A percentile compares a stretch with the other conserved stretches of the same genome.
These are phyloP conservation scores for Sebastes alutus DNA, from an alignment of 2,797 vertebrate species.

Conservation along the genomic window DNA sequence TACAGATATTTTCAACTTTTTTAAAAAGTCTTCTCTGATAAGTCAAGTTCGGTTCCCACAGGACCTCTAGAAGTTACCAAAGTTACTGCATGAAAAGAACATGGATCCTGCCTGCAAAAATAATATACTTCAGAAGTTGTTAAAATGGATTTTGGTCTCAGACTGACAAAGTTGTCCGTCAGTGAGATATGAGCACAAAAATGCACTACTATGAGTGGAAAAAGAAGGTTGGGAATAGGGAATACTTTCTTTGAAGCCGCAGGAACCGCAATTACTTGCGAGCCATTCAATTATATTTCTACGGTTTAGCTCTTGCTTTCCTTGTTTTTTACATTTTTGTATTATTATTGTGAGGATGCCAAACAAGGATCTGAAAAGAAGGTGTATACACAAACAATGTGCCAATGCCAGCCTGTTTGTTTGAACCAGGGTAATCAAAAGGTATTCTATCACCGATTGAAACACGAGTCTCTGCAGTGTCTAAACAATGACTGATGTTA, in stretches of 20 bases:
- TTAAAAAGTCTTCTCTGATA: background rate
- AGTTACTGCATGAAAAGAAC: background rate
- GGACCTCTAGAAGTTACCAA: background rate
- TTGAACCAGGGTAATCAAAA: conserved; percentile 38
- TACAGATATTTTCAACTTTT: background rate
- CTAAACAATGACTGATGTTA: conserved; percentile 23
- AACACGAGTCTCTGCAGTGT: background rate
- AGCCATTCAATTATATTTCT: background rate
- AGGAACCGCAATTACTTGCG: background rate
- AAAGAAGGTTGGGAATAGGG: background rate
- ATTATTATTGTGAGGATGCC: background rate
- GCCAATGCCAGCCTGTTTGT: background rate
- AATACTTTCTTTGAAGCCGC: background rate
- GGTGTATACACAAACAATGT: background rate
- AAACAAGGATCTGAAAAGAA: background rate
- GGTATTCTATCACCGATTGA: conserved; percentile 15
- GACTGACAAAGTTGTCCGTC: background rate
- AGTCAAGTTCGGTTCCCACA: background rate
- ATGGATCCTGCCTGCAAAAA: background rate
- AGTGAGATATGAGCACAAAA: background rate
- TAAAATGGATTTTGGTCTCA: background rate
- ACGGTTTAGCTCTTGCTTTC: background rate
- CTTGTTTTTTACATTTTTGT: background rate
- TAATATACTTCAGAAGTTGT: background rate
- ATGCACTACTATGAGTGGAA: background rate